Percentiles rank a stretch among this genome's conserved stretches.
Evolutionary conservation across 2,888 invertebrate genomes (phyloP).

Genomic region (Buathra laborator): DNA sequence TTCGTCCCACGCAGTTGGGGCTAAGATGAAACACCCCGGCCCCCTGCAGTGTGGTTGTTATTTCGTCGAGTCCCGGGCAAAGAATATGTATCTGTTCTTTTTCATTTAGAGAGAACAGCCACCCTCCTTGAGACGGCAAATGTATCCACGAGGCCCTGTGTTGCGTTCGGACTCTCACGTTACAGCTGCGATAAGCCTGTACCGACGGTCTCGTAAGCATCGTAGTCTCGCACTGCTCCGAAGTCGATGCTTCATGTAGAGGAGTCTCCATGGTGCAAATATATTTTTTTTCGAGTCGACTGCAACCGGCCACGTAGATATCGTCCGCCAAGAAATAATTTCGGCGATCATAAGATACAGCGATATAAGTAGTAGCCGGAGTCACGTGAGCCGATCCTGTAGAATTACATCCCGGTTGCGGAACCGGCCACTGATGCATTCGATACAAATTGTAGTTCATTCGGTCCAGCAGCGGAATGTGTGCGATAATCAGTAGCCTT

Average conservation of each 20-base stretch:
- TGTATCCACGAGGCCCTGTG: not conserved
- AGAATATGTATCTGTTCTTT: not conserved
- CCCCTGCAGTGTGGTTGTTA: not conserved
- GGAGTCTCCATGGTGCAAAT: not conserved
- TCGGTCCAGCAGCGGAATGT: conserved; percentile 13
- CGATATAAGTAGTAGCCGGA: not conserved
- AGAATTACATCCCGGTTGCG: not conserved
- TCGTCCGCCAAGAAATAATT: not conserved
- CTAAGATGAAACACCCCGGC: conserved; percentile 6
- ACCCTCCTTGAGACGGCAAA: not conserved
- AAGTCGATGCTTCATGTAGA: not conserved
- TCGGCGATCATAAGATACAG: not conserved
- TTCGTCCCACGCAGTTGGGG: not conserved
- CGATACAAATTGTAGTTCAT: not conserved
- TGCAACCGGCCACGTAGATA: not conserved
- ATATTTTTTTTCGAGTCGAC: not conserved
- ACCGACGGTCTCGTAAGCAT: not conserved
- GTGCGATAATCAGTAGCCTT: not conserved
- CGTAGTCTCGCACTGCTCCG: not conserved
- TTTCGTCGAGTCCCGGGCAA: not conserved
- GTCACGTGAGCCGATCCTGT: not conserved
- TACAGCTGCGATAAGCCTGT: not conserved
- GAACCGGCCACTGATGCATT: no score
- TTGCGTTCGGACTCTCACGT: not conserved
- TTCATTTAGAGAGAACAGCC: not conserved